Evolutionary conservation across 1,140 invertebrate species (phyloP), one percentile per base, ranked within the genome.

Genomic region (Himalopsyche phryganea): DNA sequence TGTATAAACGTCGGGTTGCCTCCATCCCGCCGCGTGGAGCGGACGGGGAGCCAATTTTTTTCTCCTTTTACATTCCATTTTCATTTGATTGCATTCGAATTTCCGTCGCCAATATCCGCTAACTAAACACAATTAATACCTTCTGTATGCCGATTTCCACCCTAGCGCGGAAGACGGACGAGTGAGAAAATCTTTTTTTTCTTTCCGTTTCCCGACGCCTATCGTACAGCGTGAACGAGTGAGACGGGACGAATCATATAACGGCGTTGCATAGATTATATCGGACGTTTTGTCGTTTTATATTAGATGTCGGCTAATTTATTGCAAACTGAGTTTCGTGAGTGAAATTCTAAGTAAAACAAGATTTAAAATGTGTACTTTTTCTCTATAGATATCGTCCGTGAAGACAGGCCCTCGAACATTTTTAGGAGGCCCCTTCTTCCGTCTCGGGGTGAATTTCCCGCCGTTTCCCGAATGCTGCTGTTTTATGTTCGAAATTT

Each of bases 1-100:
- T 9, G 23, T 35, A 15, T 13, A 53, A 53, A 28, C 18, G 23
- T 20, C 14, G 7, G 36, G 17, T 23, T 18, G 2, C 23, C 40
- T n/a, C 38, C 50, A 13, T 23, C 15, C 23, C 51, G 35, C 23
- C 44, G 19, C 32, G 32, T 35, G 35, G 23, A 33, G 50, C 45
- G 28, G 46, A 38, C 41, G 49, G 58, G 36, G 13, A 51, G 40
- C 23, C 32, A 45, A 48, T 60, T 60, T 59, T 49, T 58, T 53
- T 60, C 40, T 28, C 20, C 15, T 53, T 60, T 60, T 60, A 32
- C 58, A 60, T 54, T 55, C 58, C 51, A 45, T 57, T 57, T 57
- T 76, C 74, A 76, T 78, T 78, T 77, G 74, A 78, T 77, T 77
- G 75, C 74, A 78, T 77, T 77, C 74, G 74, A 76, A 77, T 77